These are phyloP conservation scores for Cerastis leucographa DNA, from an alignment of 2,888 invertebrate species.

Conservation along the genomic window DNA sequence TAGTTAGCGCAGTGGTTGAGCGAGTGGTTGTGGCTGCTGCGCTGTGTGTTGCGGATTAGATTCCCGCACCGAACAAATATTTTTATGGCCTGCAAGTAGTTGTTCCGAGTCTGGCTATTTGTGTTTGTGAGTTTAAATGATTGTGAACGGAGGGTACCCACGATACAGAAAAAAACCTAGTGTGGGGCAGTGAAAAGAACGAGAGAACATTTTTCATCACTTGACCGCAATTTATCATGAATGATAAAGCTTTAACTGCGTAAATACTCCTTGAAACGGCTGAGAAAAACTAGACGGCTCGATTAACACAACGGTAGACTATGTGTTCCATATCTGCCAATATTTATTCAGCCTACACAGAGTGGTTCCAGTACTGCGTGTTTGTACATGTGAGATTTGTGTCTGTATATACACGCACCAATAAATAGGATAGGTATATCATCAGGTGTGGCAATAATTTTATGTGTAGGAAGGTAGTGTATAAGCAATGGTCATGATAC, in stretches of 20 bases:
- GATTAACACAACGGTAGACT: neutral
- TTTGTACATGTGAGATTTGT: constrained; percentile 15
- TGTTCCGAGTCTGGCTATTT: too few species aligned
- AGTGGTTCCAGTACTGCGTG: constrained; percentile 10
- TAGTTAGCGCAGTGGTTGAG: too few species aligned
- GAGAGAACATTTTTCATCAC: too few species aligned
- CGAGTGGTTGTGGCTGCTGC: too few species aligned
- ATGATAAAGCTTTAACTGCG: neutral
- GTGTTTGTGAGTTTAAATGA: too few species aligned
- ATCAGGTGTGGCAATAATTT: neutral
- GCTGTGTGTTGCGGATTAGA: too few species aligned
- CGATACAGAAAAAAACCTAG: too few species aligned
- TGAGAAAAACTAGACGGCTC: neutral
- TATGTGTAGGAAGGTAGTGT: neutral
- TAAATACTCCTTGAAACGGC: neutral
- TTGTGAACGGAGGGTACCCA: too few species aligned
- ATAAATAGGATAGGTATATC: constrained; percentile 4
- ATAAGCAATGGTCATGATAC: neutral
- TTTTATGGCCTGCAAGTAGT: too few species aligned
- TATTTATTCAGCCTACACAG: constrained; percentile 17
- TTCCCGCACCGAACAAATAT: too few species aligned
- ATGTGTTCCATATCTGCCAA: constrained; percentile 1
- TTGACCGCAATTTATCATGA: neutral
- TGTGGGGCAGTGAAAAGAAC: too few species aligned
- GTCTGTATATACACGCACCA: constrained; percentile 12